These are phyloP conservation scores for Sphenodon punctatus DNA, from an alignment of 2,797 vertebrate genomes.

Conservation along the genomic window DNA sequence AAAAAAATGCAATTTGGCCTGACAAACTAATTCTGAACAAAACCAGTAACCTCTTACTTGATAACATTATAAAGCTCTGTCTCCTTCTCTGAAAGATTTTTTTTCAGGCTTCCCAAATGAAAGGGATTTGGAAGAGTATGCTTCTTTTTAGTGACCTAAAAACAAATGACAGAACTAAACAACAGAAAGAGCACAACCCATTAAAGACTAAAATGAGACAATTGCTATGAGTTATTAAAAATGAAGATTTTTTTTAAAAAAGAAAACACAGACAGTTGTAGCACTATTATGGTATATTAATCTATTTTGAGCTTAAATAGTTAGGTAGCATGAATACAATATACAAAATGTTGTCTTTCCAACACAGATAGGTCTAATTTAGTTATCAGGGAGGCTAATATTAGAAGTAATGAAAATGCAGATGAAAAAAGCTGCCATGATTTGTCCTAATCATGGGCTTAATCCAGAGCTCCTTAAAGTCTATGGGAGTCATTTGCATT, in stretches of 20 bases:
- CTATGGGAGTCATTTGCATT: neutral
- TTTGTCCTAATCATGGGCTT: neutral
- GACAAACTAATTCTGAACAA: neutral
- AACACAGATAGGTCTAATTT: neutral
- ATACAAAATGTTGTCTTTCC: neutral
- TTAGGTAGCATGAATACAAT: neutral
- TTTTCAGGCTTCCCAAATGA: constrained; percentile 86
- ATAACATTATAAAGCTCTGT: constrained; percentile 80
- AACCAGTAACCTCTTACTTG: constrained; percentile 78
- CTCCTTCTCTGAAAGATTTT: constrained; percentile 86
- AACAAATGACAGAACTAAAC: constrained; percentile 3
- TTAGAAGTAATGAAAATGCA: neutral
- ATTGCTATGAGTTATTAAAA: neutral
- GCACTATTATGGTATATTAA: neutral
- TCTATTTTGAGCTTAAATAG: neutral
- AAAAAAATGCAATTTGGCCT: no score
- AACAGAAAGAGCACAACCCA: neutral
- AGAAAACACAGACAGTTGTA: neutral
- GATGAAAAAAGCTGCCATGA: neutral
- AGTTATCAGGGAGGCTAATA: neutral
- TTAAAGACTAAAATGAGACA: neutral
- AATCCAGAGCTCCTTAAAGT: neutral
- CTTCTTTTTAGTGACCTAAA: constrained; percentile 84
- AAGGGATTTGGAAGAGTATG: constrained; percentile 86
- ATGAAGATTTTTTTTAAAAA: neutral